Evolutionary conservation across 2,113 vertebrate species (phyloP).

Genomic region (Xiphophorus hellerii): DNA sequence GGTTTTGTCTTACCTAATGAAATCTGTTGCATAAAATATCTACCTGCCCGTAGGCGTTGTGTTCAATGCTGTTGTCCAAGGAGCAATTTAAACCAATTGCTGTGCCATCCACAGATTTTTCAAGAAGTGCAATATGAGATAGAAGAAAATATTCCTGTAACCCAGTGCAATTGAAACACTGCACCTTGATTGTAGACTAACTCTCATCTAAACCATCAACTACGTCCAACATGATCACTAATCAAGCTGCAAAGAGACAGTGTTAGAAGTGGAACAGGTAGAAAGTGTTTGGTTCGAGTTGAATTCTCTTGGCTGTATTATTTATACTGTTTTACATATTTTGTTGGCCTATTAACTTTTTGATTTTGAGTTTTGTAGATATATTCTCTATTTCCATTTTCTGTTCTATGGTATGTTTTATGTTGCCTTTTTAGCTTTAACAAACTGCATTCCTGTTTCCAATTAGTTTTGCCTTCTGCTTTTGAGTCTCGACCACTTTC

Average conservation of each 20-base stretch:
- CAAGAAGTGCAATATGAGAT: conserved; percentile 55
- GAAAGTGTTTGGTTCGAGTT: background rate
- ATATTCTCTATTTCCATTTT: background rate
- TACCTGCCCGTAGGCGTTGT: conserved; percentile 49
- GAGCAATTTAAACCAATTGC: conserved; percentile 47
- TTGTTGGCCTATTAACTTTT: background rate
- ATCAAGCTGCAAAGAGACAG: conserved; percentile 58
- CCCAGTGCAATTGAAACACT: conserved; percentile 66
- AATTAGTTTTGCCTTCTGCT: too few relatives aligned
- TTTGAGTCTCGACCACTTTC: too few relatives aligned
- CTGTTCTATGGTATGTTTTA: background rate
- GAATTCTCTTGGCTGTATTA: background rate
- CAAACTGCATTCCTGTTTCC: too few relatives aligned
- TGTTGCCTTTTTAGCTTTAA: too few relatives aligned
- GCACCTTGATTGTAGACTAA: conserved; percentile 51
- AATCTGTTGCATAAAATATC: conserved; percentile 33
- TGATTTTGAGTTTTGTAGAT: background rate
- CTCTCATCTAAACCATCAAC: conserved; percentile 12
- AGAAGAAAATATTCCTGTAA: conserved; percentile 27
- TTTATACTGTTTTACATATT: background rate
- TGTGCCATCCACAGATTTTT: conserved; percentile 45
- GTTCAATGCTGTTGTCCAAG: conserved; percentile 42
- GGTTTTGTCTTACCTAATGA: conserved; percentile 42
- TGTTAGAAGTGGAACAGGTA: background rate
- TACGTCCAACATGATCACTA: conserved; percentile 63